These are phyloP conservation scores for Zygogramma bicolorata DNA, from an alignment of 2,888 invertebrate genomes.

Conservation along the genomic window DNA sequence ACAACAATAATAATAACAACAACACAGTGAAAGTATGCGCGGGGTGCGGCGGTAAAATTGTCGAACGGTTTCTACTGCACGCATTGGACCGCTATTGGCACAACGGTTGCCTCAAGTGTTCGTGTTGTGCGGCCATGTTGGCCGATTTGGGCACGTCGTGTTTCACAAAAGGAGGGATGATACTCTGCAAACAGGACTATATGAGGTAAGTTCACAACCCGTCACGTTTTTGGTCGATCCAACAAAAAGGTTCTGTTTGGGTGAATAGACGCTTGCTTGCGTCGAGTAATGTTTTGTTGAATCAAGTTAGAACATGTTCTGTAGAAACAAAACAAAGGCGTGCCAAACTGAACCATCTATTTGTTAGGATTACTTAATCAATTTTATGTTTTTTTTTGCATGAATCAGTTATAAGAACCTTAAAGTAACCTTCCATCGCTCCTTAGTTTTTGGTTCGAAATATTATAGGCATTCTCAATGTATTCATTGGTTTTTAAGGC, in stretches of 20 bases:
- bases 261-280: not conserved
- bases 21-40: constrained; percentile 83
- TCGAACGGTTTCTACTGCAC: constrained; percentile 91
- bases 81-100: constrained; percentile 97
- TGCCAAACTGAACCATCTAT: no score
- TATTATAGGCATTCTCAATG: no score
- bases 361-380: no score
- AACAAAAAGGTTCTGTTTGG: not conserved
- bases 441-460: no score
- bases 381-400: no score
- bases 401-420: no score
- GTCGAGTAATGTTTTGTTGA: not conserved
- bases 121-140: constrained; percentile 88
- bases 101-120: constrained; percentile 94
- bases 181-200: constrained; percentile 95
- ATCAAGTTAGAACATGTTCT: not conserved
- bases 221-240: not conserved
- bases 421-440: no score
- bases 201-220: constrained; percentile 79
- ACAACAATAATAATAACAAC: constrained; percentile 69
- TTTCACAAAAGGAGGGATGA: constrained; percentile 93
- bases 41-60: constrained; percentile 92
- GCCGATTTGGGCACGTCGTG: constrained; percentile 93
- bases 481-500: no score
- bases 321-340: not conserved